These are phyloP conservation scores for Catharus ustulatus DNA, from an alignment of 2,797 vertebrate species.

Conservation along the genomic window DNA sequence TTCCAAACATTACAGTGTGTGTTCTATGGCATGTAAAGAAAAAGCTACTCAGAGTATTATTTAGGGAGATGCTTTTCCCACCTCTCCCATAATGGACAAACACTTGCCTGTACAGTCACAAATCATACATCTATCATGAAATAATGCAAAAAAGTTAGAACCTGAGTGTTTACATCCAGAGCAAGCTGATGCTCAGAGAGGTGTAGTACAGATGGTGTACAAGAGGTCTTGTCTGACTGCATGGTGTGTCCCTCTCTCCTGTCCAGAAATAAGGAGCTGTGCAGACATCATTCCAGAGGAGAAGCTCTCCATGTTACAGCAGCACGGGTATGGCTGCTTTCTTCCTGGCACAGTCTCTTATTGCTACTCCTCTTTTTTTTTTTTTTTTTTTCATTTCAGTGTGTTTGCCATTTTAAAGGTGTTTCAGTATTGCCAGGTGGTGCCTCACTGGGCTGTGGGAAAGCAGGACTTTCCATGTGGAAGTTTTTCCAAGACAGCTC, in stretches of 20 bases:
- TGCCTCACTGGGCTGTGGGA: neutral
- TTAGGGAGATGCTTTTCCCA: neutral
- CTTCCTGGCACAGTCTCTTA: neutral
- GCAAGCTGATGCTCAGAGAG: neutral
- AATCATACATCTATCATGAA: neutral
- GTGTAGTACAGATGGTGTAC: neutral
- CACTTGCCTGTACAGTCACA: neutral
- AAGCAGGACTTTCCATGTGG: neutral
- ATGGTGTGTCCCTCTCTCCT: neutral
- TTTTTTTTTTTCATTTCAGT: neutral
- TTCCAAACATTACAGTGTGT: neutral
- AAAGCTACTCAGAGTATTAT: neutral
- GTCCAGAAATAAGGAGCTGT: neutral
- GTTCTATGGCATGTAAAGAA: neutral
- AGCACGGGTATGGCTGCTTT: neutral
- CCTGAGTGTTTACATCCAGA: neutral
- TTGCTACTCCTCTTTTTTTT: neutral
- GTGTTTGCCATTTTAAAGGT: neutral
- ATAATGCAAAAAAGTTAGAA: neutral
- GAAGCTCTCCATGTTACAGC: neutral
- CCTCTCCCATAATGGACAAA: neutral
- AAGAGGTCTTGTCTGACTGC: neutral
- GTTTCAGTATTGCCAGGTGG: neutral
- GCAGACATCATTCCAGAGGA: neutral
- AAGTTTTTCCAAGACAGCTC: neutral